Base-by-base conservation (phyloP, 2,113 vertebrate genomes). In the Paramormyrops kingsleyae region DNA sequence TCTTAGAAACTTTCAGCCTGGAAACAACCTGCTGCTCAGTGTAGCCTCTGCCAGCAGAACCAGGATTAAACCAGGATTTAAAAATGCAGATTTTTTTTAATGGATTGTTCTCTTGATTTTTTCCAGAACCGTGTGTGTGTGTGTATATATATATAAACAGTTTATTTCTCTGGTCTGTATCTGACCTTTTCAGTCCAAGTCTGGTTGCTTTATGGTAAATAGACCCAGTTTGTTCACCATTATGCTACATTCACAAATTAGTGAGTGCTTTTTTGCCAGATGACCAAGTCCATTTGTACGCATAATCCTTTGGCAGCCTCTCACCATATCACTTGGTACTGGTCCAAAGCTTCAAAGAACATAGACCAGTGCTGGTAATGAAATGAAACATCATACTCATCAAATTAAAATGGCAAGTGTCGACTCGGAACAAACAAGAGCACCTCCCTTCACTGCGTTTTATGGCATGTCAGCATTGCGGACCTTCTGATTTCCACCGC, bases 301-400 rank as follows among this genome's bases (percentile, higher is more conserved):
- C 95, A 92, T 91, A 95, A 94, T 95, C 96, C 96, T 97, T 97
- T 97, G 97, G 96, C 97, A 98, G 95, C 97, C 97, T 98, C 97
- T 97, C 97, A 96, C 96, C 97, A 97, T 97, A 98, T 97, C 96
- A 97, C 94, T 93, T 92, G 95, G 93, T 91, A 94, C 90, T 90
- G 91, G 94, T 95, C 95, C 90, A 91, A 94, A 93, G 96, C 96
- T 96, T 97, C 96, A 96, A 96, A 97, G 96, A 95, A 94, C 93
- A 93, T 93, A 95, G 92, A 94, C 94, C 95, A 96, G 96, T 93
- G 90, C 95, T 95, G 93, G 94, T 97, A 96, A 97, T 94, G 93
- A 96, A 95, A 97, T 95, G 97, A 98, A 98, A 98, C 94, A 66
- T 91, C 96, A 95, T 95, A 94, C 96, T 96, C 93, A 92, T 92